Conservation (phyloP, 2,113 vertebrate species). For the Tonatia bakeri region DNA sequence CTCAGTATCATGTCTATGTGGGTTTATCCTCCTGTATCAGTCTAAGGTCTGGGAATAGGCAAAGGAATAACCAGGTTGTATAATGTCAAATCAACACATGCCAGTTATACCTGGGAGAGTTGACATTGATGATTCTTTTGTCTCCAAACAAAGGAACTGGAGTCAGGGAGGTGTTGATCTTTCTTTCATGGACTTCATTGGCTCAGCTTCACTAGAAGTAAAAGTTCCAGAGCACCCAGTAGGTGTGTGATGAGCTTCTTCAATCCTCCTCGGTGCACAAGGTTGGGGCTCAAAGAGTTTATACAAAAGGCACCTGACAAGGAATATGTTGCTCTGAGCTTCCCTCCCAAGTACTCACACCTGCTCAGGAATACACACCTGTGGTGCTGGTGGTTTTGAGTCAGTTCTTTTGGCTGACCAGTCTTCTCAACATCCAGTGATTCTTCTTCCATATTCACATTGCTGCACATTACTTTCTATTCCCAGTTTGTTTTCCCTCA, state of each 20-base stretch:
- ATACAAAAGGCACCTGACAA: neutral
- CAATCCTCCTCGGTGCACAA: neutral
- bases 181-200: neutral
- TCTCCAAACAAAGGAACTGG: neutral
- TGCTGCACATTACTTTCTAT: neutral
- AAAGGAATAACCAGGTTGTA: neutral
- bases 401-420: neutral
- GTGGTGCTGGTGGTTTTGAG: neutral
- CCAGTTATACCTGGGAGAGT: neutral
- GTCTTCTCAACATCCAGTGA: neutral
- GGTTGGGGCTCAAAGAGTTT: neutral
- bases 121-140: no score
- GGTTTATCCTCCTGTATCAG: neutral
- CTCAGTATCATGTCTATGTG: accelerated
- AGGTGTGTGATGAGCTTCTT: neutral
- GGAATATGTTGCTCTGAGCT: neutral
- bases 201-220: neutral
- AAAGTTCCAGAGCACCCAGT: neutral
- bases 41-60: neutral
- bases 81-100: neutral
- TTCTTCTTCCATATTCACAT: neutral
- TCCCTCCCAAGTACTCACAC: neutral
- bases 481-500: neutral
- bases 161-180: neutral
- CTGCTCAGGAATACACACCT: neutral